Evolutionary conservation across 2,888 invertebrate genomes (phyloP).

Genomic region (Drosophila vallismaia): DNA sequence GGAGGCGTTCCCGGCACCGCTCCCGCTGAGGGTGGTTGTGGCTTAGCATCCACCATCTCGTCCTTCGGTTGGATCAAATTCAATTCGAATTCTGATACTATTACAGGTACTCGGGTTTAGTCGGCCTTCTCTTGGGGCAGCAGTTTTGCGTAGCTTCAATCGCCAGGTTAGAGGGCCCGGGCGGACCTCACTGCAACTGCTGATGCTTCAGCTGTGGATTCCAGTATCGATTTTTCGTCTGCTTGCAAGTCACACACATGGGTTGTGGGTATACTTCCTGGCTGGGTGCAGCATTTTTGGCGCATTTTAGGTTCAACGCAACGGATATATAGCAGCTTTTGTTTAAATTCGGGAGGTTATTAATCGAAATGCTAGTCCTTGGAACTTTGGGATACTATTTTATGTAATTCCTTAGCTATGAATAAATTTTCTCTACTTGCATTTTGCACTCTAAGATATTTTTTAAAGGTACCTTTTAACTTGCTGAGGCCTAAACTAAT

Average conservation of each 20-base stretch:
- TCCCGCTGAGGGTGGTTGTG: conserved; percentile 61
- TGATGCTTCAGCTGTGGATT: conserved; percentile 40
- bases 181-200: conserved; percentile 27
- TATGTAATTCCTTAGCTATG: neutral
- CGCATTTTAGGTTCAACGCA: conserved; percentile 27
- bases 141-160: conserved; percentile 28
- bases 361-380: neutral
- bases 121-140: conserved; percentile 11
- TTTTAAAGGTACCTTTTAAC: neutral
- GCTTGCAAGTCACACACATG: conserved; percentile 25
- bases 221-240: conserved; percentile 71
- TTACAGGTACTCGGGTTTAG: conserved; percentile 10
- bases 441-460: neutral
- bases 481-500: neutral
- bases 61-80: neutral
- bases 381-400: conserved; percentile 2
- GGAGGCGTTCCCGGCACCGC: conserved; percentile 77
- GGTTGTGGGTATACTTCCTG: conserved; percentile 30
- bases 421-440: neutral
- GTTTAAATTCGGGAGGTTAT: neutral
- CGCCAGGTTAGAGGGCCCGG: conserved; percentile 36
- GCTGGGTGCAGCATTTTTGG: conserved; percentile 37
- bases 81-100: conserved; percentile 4
- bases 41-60: conserved; percentile 70
- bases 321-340: neutral